A percentile compares a stretch with the other conserved stretches of the same genome.
These are phyloP conservation scores for Anoplophora glabripennis DNA, from an alignment of 1,140 invertebrate species.

Conservation along the genomic window DNA sequence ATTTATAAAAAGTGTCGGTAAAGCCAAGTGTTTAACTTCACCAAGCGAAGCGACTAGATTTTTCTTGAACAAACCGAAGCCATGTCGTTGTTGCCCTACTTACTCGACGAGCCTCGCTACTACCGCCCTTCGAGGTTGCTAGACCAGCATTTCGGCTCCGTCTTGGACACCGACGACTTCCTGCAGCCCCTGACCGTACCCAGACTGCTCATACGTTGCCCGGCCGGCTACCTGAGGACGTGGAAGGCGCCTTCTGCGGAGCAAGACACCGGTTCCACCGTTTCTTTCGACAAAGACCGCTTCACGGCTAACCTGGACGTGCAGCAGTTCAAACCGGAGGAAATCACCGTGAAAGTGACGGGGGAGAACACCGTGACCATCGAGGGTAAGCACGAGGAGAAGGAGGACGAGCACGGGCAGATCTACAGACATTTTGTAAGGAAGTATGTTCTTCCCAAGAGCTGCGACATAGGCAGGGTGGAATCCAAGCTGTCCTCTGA, in stretches of 20 bases:
- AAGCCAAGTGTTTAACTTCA: too few species aligned
- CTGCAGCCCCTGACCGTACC: slow-evolving; percentile 25
- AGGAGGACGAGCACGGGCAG: slow-evolving; percentile 61
- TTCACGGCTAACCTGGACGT: slow-evolving; percentile 65
- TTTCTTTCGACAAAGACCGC: slow-evolving; percentile 55
- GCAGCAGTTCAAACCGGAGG: slow-evolving; percentile 75
- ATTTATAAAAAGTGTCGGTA: too few species aligned
- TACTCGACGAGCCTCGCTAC: too few species aligned
- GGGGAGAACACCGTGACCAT: slow-evolving; percentile 63
- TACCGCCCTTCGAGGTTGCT: too few species aligned
- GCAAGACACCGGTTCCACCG: slow-evolving; percentile 49
- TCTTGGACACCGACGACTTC: slow-evolving; percentile 27
- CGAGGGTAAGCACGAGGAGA: slow-evolving; percentile 69
- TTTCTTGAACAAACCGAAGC: too few species aligned
- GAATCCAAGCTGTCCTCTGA: slow-evolving; percentile 61
- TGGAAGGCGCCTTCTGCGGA: slow-evolving; percentile 36
- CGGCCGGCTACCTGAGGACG: slow-evolving; percentile 40
- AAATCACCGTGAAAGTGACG: slow-evolving; percentile 74
- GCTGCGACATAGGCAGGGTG: slow-evolving; percentile 54
- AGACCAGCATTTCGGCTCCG: too few species aligned
- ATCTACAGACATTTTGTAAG: slow-evolving; percentile 66
- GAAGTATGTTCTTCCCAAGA: slow-evolving; percentile 61
- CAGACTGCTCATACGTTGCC: slow-evolving; percentile 1
- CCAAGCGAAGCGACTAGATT: too few species aligned
- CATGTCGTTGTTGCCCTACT: too few species aligned